phyloP scores from a whole-genome alignment of 2,113 vertebrate genomes.

The Cheirogaleus medius region DNA sequence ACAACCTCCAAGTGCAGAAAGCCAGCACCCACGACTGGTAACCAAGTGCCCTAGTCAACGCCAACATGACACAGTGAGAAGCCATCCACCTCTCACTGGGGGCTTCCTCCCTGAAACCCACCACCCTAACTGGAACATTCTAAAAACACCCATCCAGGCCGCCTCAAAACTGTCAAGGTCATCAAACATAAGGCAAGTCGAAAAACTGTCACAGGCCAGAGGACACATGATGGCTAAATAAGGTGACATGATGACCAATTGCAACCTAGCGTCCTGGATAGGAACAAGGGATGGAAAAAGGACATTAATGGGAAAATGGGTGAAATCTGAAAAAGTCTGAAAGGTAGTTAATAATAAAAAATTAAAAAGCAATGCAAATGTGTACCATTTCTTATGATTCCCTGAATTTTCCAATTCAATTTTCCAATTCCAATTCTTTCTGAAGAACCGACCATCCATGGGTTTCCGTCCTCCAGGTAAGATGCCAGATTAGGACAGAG shows the following conservation, averaged over 20 bases:
- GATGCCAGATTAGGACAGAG: rapidly evolving
- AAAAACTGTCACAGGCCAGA: not conserved
- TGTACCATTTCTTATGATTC: not conserved
- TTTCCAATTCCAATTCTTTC: not conserved
- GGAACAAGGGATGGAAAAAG: not conserved
- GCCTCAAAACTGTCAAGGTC: not conserved
- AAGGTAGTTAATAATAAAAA: not conserved
- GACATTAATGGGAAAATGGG: not conserved
- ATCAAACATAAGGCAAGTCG: rapidly evolving
- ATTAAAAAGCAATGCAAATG: not conserved
- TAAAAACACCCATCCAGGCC: rapidly evolving
- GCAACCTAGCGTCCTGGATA: not conserved
- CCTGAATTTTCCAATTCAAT: not conserved
- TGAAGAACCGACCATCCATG: not conserved
- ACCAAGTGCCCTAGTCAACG: too few species aligned
- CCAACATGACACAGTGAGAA: rapidly evolving
- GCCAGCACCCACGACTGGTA: not conserved
- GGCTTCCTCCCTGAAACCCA: not conserved
- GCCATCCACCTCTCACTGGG: not conserved
- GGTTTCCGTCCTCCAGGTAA: not conserved
- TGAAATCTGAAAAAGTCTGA: not conserved
- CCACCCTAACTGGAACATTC: rapidly evolving
- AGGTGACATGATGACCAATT: rapidly evolving
- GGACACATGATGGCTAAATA: rapidly evolving
- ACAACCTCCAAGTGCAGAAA: rapidly evolving